Evolutionary conservation across 2,888 invertebrate species (phyloP), one percentile per base, ranked within the genome.

Genomic region (Phlogophora meticulosa): DNA sequence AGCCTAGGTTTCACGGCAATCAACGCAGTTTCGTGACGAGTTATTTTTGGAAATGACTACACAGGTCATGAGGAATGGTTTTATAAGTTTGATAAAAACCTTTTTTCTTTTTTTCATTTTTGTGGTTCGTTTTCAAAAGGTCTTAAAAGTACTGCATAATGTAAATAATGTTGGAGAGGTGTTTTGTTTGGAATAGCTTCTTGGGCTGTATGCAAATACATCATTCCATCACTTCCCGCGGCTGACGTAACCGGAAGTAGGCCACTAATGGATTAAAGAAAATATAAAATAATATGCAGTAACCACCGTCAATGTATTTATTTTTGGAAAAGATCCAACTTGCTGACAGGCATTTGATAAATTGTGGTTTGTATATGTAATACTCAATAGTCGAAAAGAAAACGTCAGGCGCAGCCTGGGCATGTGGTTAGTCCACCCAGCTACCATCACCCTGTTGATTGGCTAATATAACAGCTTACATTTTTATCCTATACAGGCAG

Each of bases 321-420:
- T 40, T 51, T 51, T 70, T 71, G 51, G 72, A 42, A 15, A 22
- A 1, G 17, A 57, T 56, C 36, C 36, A 65, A 65, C 46, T 46
- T 45, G 15, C 40, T 17, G 5, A 38, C 17, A 22, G 13, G 42
- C 28, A 28, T 51, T 49, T 36, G 7, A 63, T 49, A 40, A 22
- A 24, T 40, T 36, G 0, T 46, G 13, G 22, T 32, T 38, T 32
- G 59, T 32, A 43, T 64, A 20, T 20, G 10, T 9, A 38, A 65
- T 17, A 2, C 5, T 28, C 28, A 28, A 28, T 4, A 11, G 10
- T 17, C 15, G 24, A 13, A 36, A 36, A 9, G 7, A 64, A 51
- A 64, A 28, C 28, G 28, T 28, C 28, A 2, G 2, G 28, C 28
- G 5, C 43, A 15, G n/a, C 11, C 7, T 20, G n/a, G 4, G 7